Evolutionary conservation across 2,888 invertebrate genomes (phyloP).

Genomic region (Hartigia nigra): DNA sequence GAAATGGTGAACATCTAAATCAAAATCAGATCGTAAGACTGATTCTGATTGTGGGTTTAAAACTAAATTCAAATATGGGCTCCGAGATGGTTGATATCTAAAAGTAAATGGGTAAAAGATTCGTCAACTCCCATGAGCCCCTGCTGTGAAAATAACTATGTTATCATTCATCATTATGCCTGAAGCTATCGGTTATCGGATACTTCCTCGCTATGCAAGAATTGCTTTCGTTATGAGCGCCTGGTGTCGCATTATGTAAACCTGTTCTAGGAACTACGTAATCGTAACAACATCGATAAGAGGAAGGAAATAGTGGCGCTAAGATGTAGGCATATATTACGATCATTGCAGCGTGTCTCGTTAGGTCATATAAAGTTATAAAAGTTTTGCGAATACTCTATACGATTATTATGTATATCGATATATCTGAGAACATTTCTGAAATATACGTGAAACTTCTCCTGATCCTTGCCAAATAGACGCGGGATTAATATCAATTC

Average conservation of each 20-base stretch:
- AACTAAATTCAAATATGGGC: too few species aligned
- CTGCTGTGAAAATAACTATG: background rate
- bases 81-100: background rate
- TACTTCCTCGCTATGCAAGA: background rate
- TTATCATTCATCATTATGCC: background rate
- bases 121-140: background rate
- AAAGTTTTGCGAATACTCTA: background rate
- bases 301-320: background rate
- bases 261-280: background rate
- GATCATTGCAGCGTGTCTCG: background rate
- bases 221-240: background rate
- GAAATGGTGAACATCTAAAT: background rate
- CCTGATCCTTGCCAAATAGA: too few species aligned
- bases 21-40: too few species aligned
- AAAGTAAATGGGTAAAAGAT: background rate
- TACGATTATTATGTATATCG: background rate
- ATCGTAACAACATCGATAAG: background rate
- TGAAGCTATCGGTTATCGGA: background rate
- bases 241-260: background rate
- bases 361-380: background rate
- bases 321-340: background rate
- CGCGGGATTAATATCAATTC: too few species aligned
- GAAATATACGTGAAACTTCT: background rate
- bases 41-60: too few species aligned
- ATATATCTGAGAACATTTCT: background rate